Conservation (phyloP, 2,888 invertebrate species). For the Cataglyphis cursor region DNA sequence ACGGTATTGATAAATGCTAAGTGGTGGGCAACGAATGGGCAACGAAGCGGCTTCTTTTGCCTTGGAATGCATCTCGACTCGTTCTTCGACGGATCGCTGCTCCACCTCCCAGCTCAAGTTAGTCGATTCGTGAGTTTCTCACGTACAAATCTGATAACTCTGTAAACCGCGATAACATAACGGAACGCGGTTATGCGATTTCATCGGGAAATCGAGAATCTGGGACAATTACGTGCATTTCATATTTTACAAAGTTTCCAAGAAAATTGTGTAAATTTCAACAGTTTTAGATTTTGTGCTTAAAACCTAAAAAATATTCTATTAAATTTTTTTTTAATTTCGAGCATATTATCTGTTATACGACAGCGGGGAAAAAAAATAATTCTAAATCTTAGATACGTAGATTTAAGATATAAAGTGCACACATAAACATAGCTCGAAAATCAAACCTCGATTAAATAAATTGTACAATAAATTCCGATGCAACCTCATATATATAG, state of each 20-base stretch:
- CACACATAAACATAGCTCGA: constrained; percentile 6
- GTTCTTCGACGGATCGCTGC: constrained; percentile 33
- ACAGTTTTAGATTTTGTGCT: constrained; percentile 6
- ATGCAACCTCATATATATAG: constrained; percentile 38
- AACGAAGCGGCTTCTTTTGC: constrained; percentile 59
- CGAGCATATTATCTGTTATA: not conserved
- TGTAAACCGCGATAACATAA: constrained; percentile 18
- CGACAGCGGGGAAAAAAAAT: not conserved
- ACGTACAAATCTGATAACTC: constrained; percentile 43
- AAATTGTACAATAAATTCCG: constrained; percentile 25
- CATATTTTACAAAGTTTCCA: not conserved
- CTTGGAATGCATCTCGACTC: constrained; percentile 70
- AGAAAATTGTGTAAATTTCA: not conserved
- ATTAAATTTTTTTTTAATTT: constrained; percentile 11
- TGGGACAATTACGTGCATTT: constrained; percentile 5
- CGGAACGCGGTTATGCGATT: constrained; percentile 10
- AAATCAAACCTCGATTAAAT: constrained; percentile 25
- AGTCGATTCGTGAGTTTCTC: constrained; percentile 56
- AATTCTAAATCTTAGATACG: not conserved
- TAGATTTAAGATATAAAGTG: constrained; percentile 18
- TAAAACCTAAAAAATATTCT: not conserved
- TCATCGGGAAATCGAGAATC: not conserved
- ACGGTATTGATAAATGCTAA: constrained; percentile 78
- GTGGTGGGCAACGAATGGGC: constrained; percentile 69
- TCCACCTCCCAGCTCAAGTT: constrained; percentile 25